Conservation (phyloP, 2,888 invertebrate species). For the Syritta pipiens region DNA sequence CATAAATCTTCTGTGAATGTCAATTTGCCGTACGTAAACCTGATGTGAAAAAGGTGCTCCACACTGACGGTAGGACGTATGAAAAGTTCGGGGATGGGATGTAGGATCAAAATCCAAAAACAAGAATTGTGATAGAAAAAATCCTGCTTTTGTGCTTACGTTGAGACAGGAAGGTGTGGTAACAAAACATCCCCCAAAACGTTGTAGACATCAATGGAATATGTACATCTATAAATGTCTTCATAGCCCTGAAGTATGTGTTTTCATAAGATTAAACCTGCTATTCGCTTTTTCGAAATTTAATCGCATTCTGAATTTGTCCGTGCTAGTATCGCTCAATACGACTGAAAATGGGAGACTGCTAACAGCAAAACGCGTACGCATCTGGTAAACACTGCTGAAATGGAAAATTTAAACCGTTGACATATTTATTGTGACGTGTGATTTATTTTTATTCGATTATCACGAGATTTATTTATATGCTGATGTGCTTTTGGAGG, state of each 20-base stretch:
- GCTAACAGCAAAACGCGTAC: no score
- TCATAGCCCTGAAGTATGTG: no score
- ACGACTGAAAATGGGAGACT: no score
- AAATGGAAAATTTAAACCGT: slow-evolving; percentile 53
- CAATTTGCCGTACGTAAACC: slow-evolving; percentile 51
- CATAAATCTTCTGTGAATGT: slow-evolving; percentile 58
- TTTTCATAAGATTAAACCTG: slow-evolving; percentile 20
- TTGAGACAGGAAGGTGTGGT: slow-evolving; percentile 24
- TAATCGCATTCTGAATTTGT: slow-evolving; percentile 45
- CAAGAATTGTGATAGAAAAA: slow-evolving; percentile 26
- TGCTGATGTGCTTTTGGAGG: slow-evolving; percentile 44
- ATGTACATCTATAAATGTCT: no score
- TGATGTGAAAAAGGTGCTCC: slow-evolving; percentile 45
- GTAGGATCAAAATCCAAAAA: slow-evolving; percentile 11
- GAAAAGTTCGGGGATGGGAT: slow-evolving; percentile 6
- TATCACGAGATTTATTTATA: slow-evolving; percentile 58
- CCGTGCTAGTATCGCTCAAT: no score
- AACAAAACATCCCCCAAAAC: slow-evolving; percentile 15
- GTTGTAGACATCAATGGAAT: no score
- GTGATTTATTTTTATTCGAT: slow-evolving; percentile 62
- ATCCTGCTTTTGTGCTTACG: slow-evolving; percentile 28
- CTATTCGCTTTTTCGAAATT: slow-evolving; percentile 10
- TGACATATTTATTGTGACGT: slow-evolving; percentile 63
- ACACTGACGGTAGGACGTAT: background rate
- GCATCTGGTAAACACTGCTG: slow-evolving; percentile 29